Percentiles rank a stretch among this genome's conserved stretches.
These are phyloP conservation scores for Daktulosphaira vitifoliae DNA, from an alignment of 1,140 invertebrate genomes.

Conservation along the genomic window DNA sequence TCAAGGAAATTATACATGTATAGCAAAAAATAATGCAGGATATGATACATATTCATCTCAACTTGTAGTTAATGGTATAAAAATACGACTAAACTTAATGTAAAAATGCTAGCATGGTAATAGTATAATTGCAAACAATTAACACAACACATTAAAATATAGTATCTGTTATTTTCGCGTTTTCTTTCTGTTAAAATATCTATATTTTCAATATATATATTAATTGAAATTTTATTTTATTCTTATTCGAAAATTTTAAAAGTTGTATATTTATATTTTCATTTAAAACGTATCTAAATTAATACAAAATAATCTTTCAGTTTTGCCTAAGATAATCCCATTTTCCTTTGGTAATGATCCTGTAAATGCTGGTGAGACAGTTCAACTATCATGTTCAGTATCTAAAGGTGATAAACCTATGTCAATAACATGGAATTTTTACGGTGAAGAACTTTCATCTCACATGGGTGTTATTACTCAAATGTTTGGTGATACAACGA, in stretches of 20 bases:
- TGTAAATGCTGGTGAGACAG: slow-evolving; percentile 69
- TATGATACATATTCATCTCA: slow-evolving; percentile 44
- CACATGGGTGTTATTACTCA: slow-evolving; percentile 43
- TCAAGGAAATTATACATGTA: slow-evolving; percentile 49
- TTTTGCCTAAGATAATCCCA: slow-evolving; percentile 65
- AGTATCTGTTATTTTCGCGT: no score
- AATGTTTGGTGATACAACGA: slow-evolving; percentile 52
- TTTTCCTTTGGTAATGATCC: slow-evolving; percentile 57
- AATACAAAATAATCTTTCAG: no score
- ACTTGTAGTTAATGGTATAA: slow-evolving; percentile 46
- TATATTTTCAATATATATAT: no score
- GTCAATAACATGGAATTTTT: slow-evolving; percentile 66
- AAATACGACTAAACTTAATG: background rate
- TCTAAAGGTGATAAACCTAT: slow-evolving; percentile 68
- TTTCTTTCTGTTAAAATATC: no score
- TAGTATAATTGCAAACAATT: no score
- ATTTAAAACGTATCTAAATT: no score
- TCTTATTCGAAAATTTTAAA: no score
- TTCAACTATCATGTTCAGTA: slow-evolving; percentile 65
- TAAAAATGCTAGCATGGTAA: background rate
- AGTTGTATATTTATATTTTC: no score
- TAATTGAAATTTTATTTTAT: no score
- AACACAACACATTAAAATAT: no score
- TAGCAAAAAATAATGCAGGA: slow-evolving; percentile 46
- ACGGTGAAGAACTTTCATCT: slow-evolving; percentile 43